phyloP scores from a whole-genome alignment of 1,140 invertebrate genomes.

The Caenorhabditis tropicalis region DNA sequence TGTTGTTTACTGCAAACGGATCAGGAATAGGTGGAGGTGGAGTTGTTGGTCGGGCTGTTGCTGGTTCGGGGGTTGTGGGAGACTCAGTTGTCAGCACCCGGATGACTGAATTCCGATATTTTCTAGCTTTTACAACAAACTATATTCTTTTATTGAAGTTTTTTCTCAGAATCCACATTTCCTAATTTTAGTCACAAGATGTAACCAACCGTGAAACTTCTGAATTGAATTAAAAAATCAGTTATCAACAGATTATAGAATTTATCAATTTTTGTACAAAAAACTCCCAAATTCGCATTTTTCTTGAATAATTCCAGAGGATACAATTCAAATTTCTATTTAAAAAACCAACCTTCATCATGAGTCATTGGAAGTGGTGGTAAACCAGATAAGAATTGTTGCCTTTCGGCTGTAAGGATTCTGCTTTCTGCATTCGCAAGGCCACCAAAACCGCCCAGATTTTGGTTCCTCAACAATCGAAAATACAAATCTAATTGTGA shows the following conservation, averaged over 20 bases:
- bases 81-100: not conserved
- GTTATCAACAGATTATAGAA: no score
- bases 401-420: not conserved
- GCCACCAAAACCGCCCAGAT: not conserved
- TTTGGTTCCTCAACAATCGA: conserved; percentile 13
- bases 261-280: no score
- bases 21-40: not conserved
- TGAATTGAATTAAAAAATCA: no score
- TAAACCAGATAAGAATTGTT: conserved; percentile 13
- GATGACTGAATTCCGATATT: not conserved
- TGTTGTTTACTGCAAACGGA: not conserved
- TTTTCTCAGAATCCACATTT: no score
- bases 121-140: no score
- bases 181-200: no score
- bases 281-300: no score
- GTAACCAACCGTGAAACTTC: no score
- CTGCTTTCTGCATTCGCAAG: conserved; percentile 6
- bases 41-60: not conserved
- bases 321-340: not conserved
- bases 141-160: no score
- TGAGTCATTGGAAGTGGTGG: conserved; percentile 37
- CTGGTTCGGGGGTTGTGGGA: not conserved
- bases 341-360: conserved; percentile 13
- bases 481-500: conserved; percentile 26
- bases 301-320: no score